phyloP scores from a whole-genome alignment of 2,888 invertebrate genomes.

The Notodonta dromedarius region DNA sequence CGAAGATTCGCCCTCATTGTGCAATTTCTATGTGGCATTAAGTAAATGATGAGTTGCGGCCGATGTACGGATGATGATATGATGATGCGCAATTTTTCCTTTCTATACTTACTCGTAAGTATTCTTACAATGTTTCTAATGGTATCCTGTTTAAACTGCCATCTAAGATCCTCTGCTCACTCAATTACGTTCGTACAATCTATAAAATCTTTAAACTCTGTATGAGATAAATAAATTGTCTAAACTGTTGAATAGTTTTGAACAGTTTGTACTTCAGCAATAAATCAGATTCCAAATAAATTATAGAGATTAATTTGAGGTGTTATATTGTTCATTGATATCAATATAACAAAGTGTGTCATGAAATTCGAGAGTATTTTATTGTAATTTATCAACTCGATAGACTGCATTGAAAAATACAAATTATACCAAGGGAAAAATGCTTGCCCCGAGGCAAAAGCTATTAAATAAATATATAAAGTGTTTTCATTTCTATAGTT shows the following conservation, averaged over 20 bases:
- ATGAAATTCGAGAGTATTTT: too few relatives aligned
- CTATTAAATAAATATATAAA: too few relatives aligned
- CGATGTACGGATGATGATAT: constrained; percentile 42
- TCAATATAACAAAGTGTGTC: too few relatives aligned
- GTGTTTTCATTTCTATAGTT: too few relatives aligned
- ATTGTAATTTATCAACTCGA: too few relatives aligned
- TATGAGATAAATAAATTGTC: too few relatives aligned
- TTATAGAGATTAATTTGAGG: too few relatives aligned
- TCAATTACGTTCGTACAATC: neutral
- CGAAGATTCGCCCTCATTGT: constrained; percentile 62
- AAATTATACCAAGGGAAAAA: too few relatives aligned
- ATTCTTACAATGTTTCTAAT: constrained; percentile 4
- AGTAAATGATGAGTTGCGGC: constrained; percentile 63
- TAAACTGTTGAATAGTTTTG: neutral
- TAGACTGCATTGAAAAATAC: too few relatives aligned
- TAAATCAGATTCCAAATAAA: too few relatives aligned
- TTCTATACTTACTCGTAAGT: neutral
- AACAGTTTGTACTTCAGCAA: neutral
- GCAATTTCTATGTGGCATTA: constrained; percentile 67
- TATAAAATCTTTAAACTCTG: neutral
- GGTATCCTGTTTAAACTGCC: neutral
- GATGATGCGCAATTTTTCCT: constrained; percentile 5
- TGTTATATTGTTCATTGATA: too few relatives aligned
- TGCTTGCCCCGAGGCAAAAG: too few relatives aligned
- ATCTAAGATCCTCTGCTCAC: neutral